Conservation (phyloP, 2,113 vertebrate genomes). For the Trachemys scripta region DNA sequence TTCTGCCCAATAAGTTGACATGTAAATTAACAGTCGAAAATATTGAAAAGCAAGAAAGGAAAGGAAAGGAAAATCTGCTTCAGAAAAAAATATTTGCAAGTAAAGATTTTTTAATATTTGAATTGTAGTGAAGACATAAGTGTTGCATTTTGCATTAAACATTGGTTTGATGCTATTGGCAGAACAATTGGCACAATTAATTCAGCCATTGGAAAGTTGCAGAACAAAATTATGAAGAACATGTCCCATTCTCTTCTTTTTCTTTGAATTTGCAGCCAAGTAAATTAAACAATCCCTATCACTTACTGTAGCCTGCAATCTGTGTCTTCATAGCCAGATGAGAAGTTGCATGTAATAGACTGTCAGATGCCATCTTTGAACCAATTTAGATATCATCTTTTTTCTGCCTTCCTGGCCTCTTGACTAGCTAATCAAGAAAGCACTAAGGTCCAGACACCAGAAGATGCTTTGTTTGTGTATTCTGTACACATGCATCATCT, state of each 20-base stretch:
- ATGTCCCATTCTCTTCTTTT: background rate
- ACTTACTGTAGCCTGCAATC: background rate
- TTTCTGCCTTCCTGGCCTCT: background rate
- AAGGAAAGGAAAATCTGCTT: slow-evolving; percentile 13
- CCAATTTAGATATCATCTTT: background rate
- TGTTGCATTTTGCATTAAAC: background rate
- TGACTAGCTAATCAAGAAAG: background rate
- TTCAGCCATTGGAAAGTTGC: background rate
- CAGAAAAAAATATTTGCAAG: background rate
- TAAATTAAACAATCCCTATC: background rate
- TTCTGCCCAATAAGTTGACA: slow-evolving; percentile 39
- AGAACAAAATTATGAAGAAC: background rate
- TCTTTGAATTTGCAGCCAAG: background rate
- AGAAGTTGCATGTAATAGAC: background rate
- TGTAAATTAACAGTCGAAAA: slow-evolving; percentile 15
- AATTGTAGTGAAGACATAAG: background rate
- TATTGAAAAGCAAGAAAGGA: background rate
- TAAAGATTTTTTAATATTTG: slow-evolving; percentile 23
- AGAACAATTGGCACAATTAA: background rate
- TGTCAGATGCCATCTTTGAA: background rate
- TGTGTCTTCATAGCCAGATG: slow-evolving; percentile 14
- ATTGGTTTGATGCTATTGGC: background rate
- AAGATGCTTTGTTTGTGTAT: background rate
- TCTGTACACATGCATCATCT: background rate
- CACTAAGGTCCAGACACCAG: background rate